Evolutionary conservation across 2,113 vertebrate genomes (phyloP), one percentile per base, ranked within the genome.

Genomic region (Nothobranchius kuhntae): DNA sequence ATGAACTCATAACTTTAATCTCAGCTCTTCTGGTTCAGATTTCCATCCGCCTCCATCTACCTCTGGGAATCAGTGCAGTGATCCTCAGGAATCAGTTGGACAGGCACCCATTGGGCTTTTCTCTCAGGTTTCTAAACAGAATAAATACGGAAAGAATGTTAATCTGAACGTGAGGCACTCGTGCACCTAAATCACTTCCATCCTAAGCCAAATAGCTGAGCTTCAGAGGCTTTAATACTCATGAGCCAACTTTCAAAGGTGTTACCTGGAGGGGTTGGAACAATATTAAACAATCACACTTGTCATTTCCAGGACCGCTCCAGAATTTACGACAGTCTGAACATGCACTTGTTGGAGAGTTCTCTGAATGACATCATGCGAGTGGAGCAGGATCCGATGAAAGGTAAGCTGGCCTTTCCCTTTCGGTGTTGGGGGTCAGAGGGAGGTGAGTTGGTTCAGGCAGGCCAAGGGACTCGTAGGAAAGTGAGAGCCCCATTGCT

Each of bases 321-420:
- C 91, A 93, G 96, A 91, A 96, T 98, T 95, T 97, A 97, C 83
- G 97, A 99, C 93, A 97, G 95, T 85, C 94, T 98, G 90, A 99
- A 98, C 93, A 99, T 99, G 97, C 96, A 97, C 93, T 98, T 96
- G 68, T 89, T 99, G 93, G 97, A 99, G 92, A 98, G 95, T 87
- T 98, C 97, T 46, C 95, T 99, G 87, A 99, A 98, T 83, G 96
- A 99, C 93, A 99, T 99, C 92, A 98, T 99, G 96, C 94, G 97
- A 91, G 97, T 96, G 59, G 97, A 99, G 80, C 97, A 99, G 85
- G 97, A 99, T 90, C 96, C 97, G 24, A 93, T 99, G 87, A 99
- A 99, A 93, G 95, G 97, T 98, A 91, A 91, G 93, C 88, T 4
- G 42, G 48, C 58, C 60, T 58, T 71, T 63, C 71, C 52, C 75